phyloP scores from a whole-genome alignment of 1,140 invertebrate genomes.

The Drosophila arawakana region DNA sequence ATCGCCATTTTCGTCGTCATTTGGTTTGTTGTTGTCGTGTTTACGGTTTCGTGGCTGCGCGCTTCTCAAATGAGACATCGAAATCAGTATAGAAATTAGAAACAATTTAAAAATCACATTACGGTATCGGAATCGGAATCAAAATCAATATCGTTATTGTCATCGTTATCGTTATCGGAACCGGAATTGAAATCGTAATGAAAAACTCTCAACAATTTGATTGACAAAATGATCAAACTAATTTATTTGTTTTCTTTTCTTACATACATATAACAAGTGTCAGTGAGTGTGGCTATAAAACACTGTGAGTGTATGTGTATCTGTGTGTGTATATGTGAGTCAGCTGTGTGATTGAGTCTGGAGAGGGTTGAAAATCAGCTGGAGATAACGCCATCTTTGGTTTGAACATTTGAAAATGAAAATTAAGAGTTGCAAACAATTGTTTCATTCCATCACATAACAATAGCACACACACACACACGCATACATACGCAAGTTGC shows the following conservation, averaged over 20 bases:
- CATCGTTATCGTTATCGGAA: conserved; percentile 11
- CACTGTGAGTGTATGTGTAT: neutral
- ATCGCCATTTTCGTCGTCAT: conserved; percentile 19
- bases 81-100: conserved; percentile 25
- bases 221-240: conserved; percentile 14
- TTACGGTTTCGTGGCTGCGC: conserved; percentile 38
- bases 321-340: neutral
- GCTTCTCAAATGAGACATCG: conserved; percentile 30
- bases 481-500: neutral
- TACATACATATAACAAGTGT: conserved; percentile 9
- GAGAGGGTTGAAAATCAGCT: conserved; percentile 28
- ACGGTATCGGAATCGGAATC: conserved; percentile 23
- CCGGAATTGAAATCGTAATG: conserved; percentile 19
- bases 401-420: neutral
- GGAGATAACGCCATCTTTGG: conserved; percentile 36
- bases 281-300: neutral
- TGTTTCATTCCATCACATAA: conserved; percentile 9
- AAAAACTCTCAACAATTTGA: neutral
- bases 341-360: neutral
- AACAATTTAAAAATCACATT: conserved; percentile 22
- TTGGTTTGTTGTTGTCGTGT: conserved; percentile 32
- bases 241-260: conserved; percentile 4
- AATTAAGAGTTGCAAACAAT: conserved; percentile 28
- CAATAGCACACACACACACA: neutral
- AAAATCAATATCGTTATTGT: neutral